These are phyloP conservation scores for Amphimallon solstitiale DNA, from an alignment of 2,888 invertebrate genomes.

Conservation along the genomic window DNA sequence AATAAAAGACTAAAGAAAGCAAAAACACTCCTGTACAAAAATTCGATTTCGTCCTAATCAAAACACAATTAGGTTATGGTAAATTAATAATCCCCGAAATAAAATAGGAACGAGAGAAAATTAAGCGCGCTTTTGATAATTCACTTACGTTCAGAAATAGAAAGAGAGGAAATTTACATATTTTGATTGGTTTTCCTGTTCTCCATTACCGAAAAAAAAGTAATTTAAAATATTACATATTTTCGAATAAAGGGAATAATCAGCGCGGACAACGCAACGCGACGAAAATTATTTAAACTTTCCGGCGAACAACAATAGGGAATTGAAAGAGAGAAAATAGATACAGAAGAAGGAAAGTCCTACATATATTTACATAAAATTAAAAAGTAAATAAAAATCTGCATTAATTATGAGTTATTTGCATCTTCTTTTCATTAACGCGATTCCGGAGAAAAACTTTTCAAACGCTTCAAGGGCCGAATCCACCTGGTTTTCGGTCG, in stretches of 20 bases:
- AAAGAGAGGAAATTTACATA: conserved; percentile 22
- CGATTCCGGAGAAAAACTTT: conserved; percentile 22
- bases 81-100: conserved; percentile 9
- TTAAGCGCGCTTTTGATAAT: background rate
- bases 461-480: conserved; percentile 2
- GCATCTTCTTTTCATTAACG: conserved; percentile 27
- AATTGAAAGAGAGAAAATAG: conserved; percentile 26
- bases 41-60: background rate
- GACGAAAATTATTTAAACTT: conserved; percentile 1
- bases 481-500: conserved; percentile 18
- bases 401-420: conserved; percentile 33
- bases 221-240: conserved; percentile 8
- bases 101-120: background rate
- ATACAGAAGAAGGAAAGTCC: background rate
- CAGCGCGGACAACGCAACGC: background rate
- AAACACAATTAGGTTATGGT: background rate
- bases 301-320: background rate
- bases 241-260: conserved; percentile 10
- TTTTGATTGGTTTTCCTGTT: conserved; percentile 19
- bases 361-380: conserved; percentile 32
- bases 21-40: no score
- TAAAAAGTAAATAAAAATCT: conserved; percentile 34
- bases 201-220: background rate
- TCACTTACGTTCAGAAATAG: background rate
- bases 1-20: no score